Conservation (phyloP, 1,140 invertebrate genomes). For the Venturia canescens region DNA sequence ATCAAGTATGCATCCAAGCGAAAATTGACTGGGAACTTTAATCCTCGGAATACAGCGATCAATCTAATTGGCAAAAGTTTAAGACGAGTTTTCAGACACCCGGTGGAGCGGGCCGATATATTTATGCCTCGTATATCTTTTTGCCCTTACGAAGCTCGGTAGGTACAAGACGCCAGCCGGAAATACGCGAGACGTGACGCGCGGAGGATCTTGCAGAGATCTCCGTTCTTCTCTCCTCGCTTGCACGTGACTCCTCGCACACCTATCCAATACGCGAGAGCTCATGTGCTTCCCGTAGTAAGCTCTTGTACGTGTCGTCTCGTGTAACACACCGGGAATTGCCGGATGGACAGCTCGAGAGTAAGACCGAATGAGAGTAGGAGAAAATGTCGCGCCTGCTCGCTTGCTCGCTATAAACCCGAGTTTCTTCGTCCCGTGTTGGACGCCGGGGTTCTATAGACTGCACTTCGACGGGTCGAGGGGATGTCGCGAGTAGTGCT, state of each 20-base stretch:
- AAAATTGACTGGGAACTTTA: too few relatives aligned
- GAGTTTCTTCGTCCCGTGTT: not conserved
- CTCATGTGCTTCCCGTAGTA: conserved; percentile 3
- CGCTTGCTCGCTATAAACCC: not conserved
- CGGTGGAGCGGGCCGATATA: not conserved
- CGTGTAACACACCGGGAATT: not conserved
- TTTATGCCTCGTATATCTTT: not conserved
- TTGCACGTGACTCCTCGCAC: not conserved
- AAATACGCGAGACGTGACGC: conserved; percentile 45
- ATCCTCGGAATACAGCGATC: too few relatives aligned
- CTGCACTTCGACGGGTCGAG: not conserved
- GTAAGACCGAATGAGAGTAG: not conserved
- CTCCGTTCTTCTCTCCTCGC: conserved; percentile 35
- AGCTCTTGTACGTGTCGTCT: conserved; percentile 19
- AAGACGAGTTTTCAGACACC: too few relatives aligned
- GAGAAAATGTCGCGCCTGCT: not conserved
- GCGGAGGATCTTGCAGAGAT: conserved; percentile 37
- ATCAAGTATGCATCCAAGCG: too few relatives aligned
- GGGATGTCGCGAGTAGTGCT: not conserved
- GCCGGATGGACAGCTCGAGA: not conserved
- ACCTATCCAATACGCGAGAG: not conserved
- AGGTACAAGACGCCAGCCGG: conserved; percentile 43
- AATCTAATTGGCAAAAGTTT: too few relatives aligned
- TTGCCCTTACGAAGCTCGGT: not conserved
- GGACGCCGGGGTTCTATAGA: not conserved